Percentiles rank a stretch among this genome's conserved stretches.
Evolutionary conservation across 2,113 vertebrate genomes (phyloP).

Genomic region (Phylloscopus whistleri): DNA sequence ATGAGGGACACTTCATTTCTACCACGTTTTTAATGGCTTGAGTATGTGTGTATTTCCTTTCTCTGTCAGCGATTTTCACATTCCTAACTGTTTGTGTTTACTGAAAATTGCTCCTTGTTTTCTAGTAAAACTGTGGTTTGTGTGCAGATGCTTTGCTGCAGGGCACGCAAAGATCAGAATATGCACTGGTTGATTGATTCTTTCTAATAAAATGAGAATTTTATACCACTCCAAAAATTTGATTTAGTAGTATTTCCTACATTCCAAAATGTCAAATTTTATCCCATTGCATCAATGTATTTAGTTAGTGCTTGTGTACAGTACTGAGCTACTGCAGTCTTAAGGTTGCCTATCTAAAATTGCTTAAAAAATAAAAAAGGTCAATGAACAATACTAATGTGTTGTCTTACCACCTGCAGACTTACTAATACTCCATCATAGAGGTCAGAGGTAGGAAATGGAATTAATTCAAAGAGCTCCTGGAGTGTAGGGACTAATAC

Average conservation of each 20-base stretch:
- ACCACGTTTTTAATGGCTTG: neutral
- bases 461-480: neutral
- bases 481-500: neutral
- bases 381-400: neutral
- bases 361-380: neutral
- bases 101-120: conserved; percentile 26
- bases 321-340: neutral
- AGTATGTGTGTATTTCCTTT: neutral
- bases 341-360: neutral
- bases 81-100: conserved; percentile 23
- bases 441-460: neutral
- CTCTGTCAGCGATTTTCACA: conserved; percentile 8
- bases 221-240: neutral
- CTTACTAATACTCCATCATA: neutral
- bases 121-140: conserved; percentile 27
- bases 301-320: neutral
- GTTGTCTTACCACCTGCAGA: neutral
- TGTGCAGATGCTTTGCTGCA: neutral
- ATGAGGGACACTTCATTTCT: neutral
- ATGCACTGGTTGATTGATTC: neutral
- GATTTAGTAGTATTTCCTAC: neutral
- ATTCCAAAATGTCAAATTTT: neutral
- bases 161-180: neutral
- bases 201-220: conserved; percentile 27
- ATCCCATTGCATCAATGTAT: neutral